Conservation (phyloP, 2,888 invertebrate genomes). For the Pandemis cinnamomeana region DNA sequence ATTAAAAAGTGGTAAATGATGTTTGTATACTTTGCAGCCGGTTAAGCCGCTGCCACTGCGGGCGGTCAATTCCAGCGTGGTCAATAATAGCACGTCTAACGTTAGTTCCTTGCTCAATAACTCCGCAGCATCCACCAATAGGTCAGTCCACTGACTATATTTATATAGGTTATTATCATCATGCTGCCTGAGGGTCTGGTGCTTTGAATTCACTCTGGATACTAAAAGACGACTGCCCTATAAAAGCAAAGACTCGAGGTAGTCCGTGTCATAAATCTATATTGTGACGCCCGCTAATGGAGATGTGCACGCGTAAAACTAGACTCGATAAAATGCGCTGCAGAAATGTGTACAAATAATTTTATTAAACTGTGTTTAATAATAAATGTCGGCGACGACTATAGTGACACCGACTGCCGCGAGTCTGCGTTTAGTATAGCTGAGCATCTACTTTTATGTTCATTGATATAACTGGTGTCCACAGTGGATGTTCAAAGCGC, state of each 20-base stretch:
- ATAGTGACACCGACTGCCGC: too few relatives aligned
- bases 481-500: constrained; percentile 21
- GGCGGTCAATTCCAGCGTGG: constrained; percentile 83
- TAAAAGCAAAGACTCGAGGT: too few relatives aligned
- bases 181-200: constrained; percentile 3
- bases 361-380: too few relatives aligned
- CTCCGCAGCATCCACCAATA: constrained; percentile 80
- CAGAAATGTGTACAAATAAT: too few relatives aligned
- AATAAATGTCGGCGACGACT: too few relatives aligned
- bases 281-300: too few relatives aligned
- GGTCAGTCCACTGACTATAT: constrained; percentile 64
- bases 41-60: constrained; percentile 94
- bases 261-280: too few relatives aligned
- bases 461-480: not conserved
- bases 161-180: constrained; percentile 20
- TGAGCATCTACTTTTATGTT: too few relatives aligned
- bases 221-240: not conserved
- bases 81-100: constrained; percentile 76
- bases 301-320: too few relatives aligned
- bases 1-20: constrained; percentile 49
- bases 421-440: too few relatives aligned
- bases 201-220: constrained; percentile 6
- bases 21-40: constrained; percentile 85
- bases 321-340: too few relatives aligned
- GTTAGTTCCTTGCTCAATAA: constrained; percentile 86